Conservation (phyloP, 2,888 invertebrate species). For the Philereme transversata region DNA sequence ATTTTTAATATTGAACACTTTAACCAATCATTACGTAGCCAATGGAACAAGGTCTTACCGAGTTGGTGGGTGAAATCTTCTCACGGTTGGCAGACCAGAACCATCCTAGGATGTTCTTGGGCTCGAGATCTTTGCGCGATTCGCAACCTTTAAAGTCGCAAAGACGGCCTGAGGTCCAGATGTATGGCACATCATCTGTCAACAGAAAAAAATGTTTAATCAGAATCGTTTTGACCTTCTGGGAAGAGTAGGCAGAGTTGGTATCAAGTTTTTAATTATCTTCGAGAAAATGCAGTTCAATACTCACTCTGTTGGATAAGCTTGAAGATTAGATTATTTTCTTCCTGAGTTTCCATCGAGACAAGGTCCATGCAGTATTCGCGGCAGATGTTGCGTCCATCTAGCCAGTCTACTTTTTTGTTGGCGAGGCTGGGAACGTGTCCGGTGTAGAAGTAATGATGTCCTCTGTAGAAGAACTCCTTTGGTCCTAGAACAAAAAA, state of each 20-base stretch:
- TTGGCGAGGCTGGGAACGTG: conserved; percentile 91
- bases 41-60: conserved; percentile 59
- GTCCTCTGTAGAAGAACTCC: conserved; percentile 93
- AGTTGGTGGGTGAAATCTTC: conserved; percentile 93
- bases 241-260: background rate
- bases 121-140: conserved; percentile 92
- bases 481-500: conserved; percentile 88
- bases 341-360: conserved; percentile 94
- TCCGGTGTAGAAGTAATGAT: conserved; percentile 94
- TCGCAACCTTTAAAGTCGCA: conserved; percentile 98
- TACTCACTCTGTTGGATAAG: conserved; percentile 91
- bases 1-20: too few relatives aligned
- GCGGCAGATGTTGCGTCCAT: conserved; percentile 94
- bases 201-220: conserved; percentile 33
- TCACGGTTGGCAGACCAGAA: conserved; percentile 96
- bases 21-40: too few relatives aligned
- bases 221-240: background rate
- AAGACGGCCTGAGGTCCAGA: conserved; percentile 96
- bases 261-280: background rate
- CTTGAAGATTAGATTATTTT: conserved; percentile 95
- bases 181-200: conserved; percentile 94
- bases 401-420: conserved; percentile 94
- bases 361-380: conserved; percentile 97
- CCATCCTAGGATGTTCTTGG: conserved; percentile 94
- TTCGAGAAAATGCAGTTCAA: background rate